phyloP scores from a whole-genome alignment of 2,888 invertebrate species.

The Agrotis ipsilon region DNA sequence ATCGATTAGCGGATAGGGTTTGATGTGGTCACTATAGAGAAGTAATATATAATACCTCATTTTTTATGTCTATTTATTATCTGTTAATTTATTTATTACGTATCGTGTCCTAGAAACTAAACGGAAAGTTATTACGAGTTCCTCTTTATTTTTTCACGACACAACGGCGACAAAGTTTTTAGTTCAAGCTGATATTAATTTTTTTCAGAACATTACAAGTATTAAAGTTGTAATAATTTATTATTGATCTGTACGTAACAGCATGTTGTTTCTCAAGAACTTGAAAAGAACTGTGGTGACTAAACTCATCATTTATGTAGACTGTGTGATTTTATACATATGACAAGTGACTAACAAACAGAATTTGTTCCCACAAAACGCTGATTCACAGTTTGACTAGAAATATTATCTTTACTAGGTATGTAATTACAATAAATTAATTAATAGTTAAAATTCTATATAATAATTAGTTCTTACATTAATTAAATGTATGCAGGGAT shows the following conservation, averaged over 20 bases:
- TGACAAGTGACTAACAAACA: slow-evolving; percentile 62
- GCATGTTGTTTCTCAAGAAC: slow-evolving; percentile 68
- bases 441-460: slow-evolving; percentile 22
- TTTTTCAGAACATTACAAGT: slow-evolving; percentile 16
- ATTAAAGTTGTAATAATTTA: slow-evolving; percentile 41
- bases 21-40: slow-evolving; percentile 65
- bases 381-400: slow-evolving; percentile 40
- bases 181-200: slow-evolving; percentile 16
- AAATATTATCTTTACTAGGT: slow-evolving; percentile 20
- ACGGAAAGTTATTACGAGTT: neutral
- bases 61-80: slow-evolving; percentile 25
- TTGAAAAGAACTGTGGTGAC: slow-evolving; percentile 58
- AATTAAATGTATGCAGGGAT: slow-evolving; percentile 32
- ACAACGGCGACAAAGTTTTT: slow-evolving; percentile 11
- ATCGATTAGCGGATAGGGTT: slow-evolving; percentile 74
- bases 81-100: slow-evolving; percentile 16
- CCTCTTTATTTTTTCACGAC: slow-evolving; percentile 18
- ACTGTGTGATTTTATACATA: slow-evolving; percentile 52
- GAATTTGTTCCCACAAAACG: slow-evolving; percentile 26
- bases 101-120: neutral
- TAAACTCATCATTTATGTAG: slow-evolving; percentile 65
- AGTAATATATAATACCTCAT: slow-evolving; percentile 57
- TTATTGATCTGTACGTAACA: slow-evolving; percentile 40
- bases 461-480: slow-evolving; percentile 22
- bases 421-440: slow-evolving; percentile 21